phyloP scores from a whole-genome alignment of 2,797 vertebrate species.

The Rachycentron canadum region DNA sequence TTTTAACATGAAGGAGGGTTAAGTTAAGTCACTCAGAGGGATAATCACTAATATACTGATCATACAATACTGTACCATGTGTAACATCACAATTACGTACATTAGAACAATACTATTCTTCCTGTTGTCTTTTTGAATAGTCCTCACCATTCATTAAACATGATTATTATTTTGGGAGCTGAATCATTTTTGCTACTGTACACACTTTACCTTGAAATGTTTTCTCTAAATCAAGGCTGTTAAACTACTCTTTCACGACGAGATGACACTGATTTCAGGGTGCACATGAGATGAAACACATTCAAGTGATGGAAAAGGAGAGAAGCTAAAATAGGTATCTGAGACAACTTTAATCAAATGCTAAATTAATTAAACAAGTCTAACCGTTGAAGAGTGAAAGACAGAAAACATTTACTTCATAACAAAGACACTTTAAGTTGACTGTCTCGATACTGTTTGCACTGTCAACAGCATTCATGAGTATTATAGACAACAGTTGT shows the following conservation, averaged over 20 bases:
- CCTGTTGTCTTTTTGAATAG: not conserved
- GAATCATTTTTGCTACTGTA: not conserved
- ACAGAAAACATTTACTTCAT: not conserved
- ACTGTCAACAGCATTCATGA: not conserved
- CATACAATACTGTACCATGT: not conserved
- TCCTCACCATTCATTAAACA: not conserved
- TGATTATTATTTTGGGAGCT: not conserved
- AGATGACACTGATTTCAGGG: not conserved
- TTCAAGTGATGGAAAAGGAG: not conserved
- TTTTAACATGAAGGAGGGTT: not conserved
- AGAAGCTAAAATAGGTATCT: not conserved
- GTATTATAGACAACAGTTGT: not conserved
- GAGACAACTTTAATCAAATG: not conserved
- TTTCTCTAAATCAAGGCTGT: not conserved
- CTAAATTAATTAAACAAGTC: not conserved
- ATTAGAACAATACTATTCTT: not conserved
- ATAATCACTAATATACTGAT: not conserved
- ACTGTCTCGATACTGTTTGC: not conserved
- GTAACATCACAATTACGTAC: not conserved
- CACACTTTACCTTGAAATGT: not conserved
- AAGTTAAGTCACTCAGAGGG: conserved; percentile 1
- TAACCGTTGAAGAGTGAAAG: not conserved
- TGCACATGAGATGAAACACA: not conserved
- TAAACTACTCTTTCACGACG: conserved; percentile 1
- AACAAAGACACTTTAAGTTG: not conserved